A percentile compares a stretch with the other conserved stretches of the same genome.
Evolutionary conservation across 2,113 vertebrate species (phyloP).

Genomic region (Phasianus colchicus): DNA sequence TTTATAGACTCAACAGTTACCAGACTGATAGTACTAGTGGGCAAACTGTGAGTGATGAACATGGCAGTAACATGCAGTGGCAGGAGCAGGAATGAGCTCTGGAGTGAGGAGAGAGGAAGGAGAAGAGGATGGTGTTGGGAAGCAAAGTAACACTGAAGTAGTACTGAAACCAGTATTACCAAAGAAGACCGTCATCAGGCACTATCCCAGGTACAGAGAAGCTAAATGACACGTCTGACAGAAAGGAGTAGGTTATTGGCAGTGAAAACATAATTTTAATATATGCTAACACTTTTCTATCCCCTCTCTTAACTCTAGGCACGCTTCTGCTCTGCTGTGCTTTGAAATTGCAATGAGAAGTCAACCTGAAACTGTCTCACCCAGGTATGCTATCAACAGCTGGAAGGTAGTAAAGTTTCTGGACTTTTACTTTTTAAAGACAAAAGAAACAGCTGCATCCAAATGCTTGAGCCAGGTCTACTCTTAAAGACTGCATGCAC

Average conservation of each 20-base stretch:
- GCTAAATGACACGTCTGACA: neutral
- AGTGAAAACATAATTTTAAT: neutral
- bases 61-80: neutral
- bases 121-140: neutral
- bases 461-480: neutral
- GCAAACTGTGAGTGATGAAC: neutral
- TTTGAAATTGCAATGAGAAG: neutral
- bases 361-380: neutral
- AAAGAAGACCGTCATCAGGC: neutral
- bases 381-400: neutral
- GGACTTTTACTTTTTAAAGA: neutral
- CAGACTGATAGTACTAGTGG: neutral
- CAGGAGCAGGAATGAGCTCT: neutral
- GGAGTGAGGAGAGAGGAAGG: neutral
- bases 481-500: neutral
- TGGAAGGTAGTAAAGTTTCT: neutral
- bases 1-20: neutral
- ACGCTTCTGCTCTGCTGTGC: neutral
- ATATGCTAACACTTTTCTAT: neutral
- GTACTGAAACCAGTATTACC: neutral
- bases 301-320: neutral
- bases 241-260: neutral
- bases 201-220: neutral
- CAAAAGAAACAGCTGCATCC: neutral
- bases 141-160: neutral